A percentile compares a stretch with the other conserved stretches of the same genome.
These are phyloP conservation scores for Anseranas semipalmata DNA, from an alignment of 2,113 vertebrate genomes.

Conservation along the genomic window DNA sequence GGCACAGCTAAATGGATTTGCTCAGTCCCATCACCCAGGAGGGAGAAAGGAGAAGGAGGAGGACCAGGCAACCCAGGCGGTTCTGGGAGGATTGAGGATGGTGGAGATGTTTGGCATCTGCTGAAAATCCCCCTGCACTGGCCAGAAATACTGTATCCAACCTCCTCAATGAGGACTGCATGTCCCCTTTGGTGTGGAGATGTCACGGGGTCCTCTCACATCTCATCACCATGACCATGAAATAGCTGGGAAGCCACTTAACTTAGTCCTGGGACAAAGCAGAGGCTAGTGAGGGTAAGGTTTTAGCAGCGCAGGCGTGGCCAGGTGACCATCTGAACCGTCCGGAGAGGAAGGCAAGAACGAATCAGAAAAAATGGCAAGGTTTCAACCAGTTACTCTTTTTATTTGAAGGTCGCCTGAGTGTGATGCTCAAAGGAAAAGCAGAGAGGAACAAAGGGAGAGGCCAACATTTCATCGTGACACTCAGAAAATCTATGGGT, in stretches of 20 bases:
- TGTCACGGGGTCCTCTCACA: neutral
- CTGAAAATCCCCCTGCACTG: fast-evolving
- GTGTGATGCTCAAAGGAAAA: neutral
- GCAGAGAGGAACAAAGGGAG: neutral
- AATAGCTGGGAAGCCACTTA: neutral
- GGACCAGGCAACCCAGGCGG: fast-evolving
- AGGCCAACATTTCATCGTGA: neutral
- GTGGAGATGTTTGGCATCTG: neutral
- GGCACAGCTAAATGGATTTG: neutral
- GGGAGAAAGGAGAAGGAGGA: neutral
- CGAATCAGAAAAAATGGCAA: neutral
- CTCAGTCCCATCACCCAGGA: neutral
- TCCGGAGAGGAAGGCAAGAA: neutral
- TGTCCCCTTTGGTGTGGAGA: neutral
- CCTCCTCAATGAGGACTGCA: neutral
- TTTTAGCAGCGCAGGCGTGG: neutral
- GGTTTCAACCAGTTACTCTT: neutral
- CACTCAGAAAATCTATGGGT: neutral
- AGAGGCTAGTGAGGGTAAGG: neutral
- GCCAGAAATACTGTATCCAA: neutral
- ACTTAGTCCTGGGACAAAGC: neutral
- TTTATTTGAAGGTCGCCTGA: neutral
- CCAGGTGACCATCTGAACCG: neutral
- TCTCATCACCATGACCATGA: neutral
- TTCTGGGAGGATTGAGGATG: neutral